Percentiles rank a stretch among this genome's conserved stretches.
Conservation (phyloP, 2,113 vertebrate species). For the Cardinalis cardinalis region DNA sequence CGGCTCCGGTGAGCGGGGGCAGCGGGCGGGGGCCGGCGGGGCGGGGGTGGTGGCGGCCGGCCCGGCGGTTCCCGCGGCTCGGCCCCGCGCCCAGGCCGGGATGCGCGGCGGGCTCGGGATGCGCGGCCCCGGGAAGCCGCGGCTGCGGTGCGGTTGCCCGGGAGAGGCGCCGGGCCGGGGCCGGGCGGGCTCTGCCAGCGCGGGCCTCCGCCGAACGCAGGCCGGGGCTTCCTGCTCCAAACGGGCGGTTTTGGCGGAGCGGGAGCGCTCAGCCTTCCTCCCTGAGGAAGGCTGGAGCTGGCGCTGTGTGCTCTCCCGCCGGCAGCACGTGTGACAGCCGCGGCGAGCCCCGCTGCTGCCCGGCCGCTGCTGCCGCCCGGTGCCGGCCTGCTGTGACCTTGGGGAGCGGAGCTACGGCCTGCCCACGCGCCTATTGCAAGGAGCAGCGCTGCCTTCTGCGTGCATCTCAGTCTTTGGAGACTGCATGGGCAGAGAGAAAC, state of each 20-base stretch:
- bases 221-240: fast-evolving
- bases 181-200: background rate
- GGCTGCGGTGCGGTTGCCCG: background rate
- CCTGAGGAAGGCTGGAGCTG: background rate
- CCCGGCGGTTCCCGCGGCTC: too few species aligned
- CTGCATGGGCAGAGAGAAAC: fast-evolving
- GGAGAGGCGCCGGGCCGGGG: background rate
- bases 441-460: background rate
- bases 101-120: too few species aligned
- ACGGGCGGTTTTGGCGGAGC: fast-evolving
- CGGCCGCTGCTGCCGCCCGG: background rate
- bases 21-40: too few species aligned
- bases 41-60: too few species aligned
- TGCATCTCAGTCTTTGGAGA: fast-evolving
- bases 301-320: background rate
- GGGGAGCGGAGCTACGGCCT: background rate
- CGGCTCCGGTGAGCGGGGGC: too few species aligned
- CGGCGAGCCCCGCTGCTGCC: background rate
- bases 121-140: background rate
- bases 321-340: background rate
- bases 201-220: background rate
- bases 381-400: background rate
- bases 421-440: fast-evolving
- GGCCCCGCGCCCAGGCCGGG: too few species aligned
- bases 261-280: fast-evolving